Evolutionary conservation across 2,797 vertebrate species (phyloP).

Genomic region (Natrix natrix): DNA sequence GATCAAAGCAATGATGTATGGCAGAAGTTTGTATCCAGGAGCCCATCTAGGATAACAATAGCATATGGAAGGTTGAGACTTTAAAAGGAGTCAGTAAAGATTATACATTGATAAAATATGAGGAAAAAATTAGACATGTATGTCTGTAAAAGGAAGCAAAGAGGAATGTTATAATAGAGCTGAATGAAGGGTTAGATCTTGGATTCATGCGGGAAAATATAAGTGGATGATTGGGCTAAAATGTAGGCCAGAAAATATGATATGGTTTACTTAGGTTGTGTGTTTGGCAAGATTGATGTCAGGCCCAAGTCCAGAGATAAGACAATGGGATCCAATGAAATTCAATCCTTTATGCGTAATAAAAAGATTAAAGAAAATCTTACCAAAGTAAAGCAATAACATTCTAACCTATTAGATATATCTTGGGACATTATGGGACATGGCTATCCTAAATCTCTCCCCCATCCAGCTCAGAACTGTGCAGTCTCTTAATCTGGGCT

Average conservation of each 20-base stretch:
- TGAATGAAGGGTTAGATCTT: not conserved
- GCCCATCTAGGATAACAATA: not conserved
- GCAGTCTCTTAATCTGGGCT: not conserved
- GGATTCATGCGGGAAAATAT: not conserved
- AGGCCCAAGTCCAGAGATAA: not conserved
- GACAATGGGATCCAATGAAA: not conserved
- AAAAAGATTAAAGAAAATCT: not conserved
- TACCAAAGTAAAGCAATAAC: not conserved
- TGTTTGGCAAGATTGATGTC: not conserved
- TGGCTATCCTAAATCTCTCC: not conserved
- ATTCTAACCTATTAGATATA: not conserved
- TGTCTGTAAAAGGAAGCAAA: not conserved
- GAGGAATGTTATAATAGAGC: not conserved
- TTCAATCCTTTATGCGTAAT: not conserved
- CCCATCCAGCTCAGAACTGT: not conserved
- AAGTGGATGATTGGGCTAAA: not conserved
- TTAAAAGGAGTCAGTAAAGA: not conserved
- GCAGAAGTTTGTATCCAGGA: not conserved
- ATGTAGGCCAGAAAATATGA: not conserved
- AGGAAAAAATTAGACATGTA: not conserved
- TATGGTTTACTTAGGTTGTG: not conserved
- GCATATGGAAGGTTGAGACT: not conserved
- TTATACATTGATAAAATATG: not conserved
- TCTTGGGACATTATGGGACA: not conserved
- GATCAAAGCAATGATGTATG: not conserved